Evolutionary conservation across 2,113 vertebrate genomes (phyloP), one percentile per base, ranked within the genome.

Genomic region (Pteruthius melanotis): DNA sequence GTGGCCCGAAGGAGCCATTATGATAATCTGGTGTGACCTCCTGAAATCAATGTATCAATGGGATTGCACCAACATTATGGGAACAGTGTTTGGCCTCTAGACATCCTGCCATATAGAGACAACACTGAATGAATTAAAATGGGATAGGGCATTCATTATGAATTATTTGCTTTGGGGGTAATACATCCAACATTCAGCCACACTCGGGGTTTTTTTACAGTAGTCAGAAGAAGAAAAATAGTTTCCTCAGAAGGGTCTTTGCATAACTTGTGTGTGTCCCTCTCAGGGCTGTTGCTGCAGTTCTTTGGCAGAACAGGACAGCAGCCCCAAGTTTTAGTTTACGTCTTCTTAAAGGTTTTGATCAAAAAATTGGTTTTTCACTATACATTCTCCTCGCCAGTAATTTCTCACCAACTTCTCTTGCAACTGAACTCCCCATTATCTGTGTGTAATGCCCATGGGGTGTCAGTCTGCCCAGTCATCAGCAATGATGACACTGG

Each of bases 1-100:
- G 91, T 3, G 15, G 82, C 94, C 85, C 3, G 63, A 81, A 96
- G 92, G 93, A 96, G 78, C 77, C 93, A 96, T 94, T 97, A 95
- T 94, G 75, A 83, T 96, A 95, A 95, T 95, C 85, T 93, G 68
- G 85, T 94, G 85, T 96, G 93, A 97, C 94, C 88, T 95, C 71
- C 88, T 52, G 76, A 88, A 97, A 96, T 94, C 96, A 96, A 86
- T 90, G 90, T 91, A 92, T 96, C 95, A 94, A 94, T 96, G 76
- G 85, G 56, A 93, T 64, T 94, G 90, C 75, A 93, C 82, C 79
- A 91, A 88, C 47, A 78, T 95, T 94, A 81, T 81, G 90, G 90
- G 91, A 94, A 52, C 63, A 71, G 85, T 74, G 79, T 90, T 94
- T 94, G 93, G 88, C 96, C 95, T 86, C 88, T 90, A 92, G 95